Evolutionary conservation across 2,797 vertebrate species (phyloP).

Genomic region (Chloroceryle inda): DNA sequence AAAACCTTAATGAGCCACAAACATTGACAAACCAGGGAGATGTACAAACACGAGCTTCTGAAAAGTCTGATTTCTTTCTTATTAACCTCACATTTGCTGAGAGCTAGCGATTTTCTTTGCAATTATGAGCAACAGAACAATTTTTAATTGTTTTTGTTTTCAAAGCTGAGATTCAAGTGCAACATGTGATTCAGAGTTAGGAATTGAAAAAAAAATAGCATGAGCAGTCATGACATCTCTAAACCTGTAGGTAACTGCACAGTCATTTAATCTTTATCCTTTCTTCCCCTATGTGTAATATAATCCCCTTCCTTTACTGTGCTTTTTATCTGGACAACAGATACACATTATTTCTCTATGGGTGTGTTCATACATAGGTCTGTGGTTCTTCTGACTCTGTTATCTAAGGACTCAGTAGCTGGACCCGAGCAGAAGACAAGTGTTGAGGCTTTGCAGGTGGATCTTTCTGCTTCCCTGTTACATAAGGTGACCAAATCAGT

Average conservation of each 20-base stretch:
- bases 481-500: constrained; percentile 8
- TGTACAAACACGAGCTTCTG: background rate
- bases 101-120: background rate
- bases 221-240: background rate
- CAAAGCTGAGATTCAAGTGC: background rate
- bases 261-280: background rate
- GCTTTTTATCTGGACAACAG: background rate
- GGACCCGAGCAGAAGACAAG: background rate
- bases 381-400: background rate
- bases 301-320: background rate
- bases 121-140: background rate
- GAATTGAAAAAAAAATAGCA: background rate
- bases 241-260: background rate
- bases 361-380: background rate
- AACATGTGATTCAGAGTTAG: background rate
- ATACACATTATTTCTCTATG: background rate
- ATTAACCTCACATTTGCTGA: background rate
- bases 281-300: background rate
- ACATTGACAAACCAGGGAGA: background rate
- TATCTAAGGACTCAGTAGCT: background rate
- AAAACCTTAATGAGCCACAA: background rate
- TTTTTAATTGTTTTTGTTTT: background rate
- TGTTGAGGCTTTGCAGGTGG: background rate
- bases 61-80: background rate
- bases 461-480: constrained; percentile 8